Conservation (phyloP, 2,113 vertebrate genomes). For the Petaurus breviceps region DNA sequence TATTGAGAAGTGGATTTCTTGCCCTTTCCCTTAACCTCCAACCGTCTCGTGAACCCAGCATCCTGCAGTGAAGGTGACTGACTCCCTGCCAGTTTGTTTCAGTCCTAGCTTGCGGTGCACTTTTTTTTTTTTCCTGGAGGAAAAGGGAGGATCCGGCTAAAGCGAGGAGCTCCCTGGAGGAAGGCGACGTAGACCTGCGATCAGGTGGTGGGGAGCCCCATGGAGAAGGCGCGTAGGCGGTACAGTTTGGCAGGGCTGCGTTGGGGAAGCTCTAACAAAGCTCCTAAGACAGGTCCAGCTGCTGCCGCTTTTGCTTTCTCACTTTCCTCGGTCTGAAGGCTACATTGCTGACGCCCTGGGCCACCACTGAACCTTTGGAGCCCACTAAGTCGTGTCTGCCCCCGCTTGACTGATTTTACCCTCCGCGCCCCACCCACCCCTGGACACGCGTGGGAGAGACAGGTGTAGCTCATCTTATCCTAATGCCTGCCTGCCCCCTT, state of each 20-base stretch:
- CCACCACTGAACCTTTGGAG: background rate
- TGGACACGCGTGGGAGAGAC: background rate
- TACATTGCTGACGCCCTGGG: background rate
- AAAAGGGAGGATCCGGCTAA: background rate
- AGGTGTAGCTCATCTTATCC: conserved; percentile 52
- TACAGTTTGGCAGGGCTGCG: conserved; percentile 33
- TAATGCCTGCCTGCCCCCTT: background rate
- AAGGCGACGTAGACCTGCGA: background rate
- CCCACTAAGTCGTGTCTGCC: background rate
- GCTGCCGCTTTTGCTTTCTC: background rate
- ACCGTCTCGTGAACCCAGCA: background rate
- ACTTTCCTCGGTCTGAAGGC: background rate
- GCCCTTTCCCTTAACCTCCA: background rate
- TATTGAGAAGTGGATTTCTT: background rate
- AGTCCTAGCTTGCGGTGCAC: conserved; percentile 5
- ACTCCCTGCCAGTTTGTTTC: background rate
- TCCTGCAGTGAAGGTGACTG: conserved; percentile 32
- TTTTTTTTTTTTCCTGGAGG: conserved; percentile 3
- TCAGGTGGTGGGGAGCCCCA: conserved; percentile 34
- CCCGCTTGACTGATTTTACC: background rate
- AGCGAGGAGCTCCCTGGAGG: background rate
- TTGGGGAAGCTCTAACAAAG: conserved; percentile 57
- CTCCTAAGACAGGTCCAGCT: conserved; percentile 11
- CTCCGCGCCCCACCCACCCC: background rate
- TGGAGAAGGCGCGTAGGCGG: conserved; percentile 50